Evolutionary conservation across 2,888 invertebrate species (phyloP).

Genomic region (Microplitis deprimator): DNA sequence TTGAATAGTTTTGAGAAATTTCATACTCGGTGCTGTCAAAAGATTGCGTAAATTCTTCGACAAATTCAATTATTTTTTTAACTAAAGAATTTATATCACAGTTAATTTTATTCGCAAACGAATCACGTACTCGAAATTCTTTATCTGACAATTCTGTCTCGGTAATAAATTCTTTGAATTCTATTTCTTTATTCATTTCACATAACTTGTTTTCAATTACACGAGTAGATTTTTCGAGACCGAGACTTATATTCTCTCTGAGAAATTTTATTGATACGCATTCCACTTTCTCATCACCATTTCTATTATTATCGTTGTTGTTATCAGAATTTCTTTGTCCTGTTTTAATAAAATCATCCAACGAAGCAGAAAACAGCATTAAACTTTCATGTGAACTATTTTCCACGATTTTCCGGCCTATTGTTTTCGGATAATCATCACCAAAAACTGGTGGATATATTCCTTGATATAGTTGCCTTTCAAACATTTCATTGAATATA

Average conservation of each 20-base stretch:
- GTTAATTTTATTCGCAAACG: not conserved
- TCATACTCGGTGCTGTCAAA: not conserved
- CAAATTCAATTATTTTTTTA: not conserved
- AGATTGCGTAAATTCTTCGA: not conserved
- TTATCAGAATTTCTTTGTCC: not conserved
- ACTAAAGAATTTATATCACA: not conserved
- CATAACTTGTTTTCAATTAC: not conserved
- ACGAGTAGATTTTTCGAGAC: not conserved
- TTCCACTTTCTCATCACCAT: not conserved
- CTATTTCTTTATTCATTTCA: conserved; percentile 1
- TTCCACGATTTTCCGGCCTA: not conserved
- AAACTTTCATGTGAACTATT: not conserved
- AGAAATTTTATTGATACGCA: too few species aligned
- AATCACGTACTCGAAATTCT: not conserved
- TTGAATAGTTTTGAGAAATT: not conserved
- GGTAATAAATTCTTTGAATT: not conserved
- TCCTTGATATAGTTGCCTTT: conserved; percentile 1
- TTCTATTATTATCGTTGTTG: not conserved
- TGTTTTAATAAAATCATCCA: not conserved
- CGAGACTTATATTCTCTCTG: too few species aligned
- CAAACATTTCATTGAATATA: not conserved
- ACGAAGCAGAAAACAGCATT: not conserved
- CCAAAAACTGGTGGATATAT: conserved; percentile 17
- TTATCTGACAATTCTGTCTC: not conserved
- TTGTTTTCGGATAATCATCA: conserved; percentile 4